Evolutionary conservation across 2,797 vertebrate genomes (phyloP), one percentile per base, ranked within the genome.

Genomic region (Brachyalestes nurse): DNA sequence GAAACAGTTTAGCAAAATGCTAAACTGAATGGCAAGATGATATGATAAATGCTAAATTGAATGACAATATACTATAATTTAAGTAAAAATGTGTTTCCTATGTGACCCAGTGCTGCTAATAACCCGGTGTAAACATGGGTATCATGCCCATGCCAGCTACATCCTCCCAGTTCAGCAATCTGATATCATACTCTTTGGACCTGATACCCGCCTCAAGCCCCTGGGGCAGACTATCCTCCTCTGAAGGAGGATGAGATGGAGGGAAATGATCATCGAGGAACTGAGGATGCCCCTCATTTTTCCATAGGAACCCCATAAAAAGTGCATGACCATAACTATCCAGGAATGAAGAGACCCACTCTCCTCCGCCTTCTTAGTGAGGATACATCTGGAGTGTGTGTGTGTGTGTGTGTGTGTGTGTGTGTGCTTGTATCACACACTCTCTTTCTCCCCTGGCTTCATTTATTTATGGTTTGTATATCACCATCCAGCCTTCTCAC

Each of bases 301-400:
- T 89, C 89, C 84, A 89, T 86, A 86, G 28, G 83, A 79, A 91
- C 89, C 88, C 83, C 86, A 93, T 93, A 90, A 94, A 93, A 93
- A 91, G 89, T 93, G 90, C 85, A 93, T 94, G 91, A 93, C 90
- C 87, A 85, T 90, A 87, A 90, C 91, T 91, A 91, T 94, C 90
- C 91, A 92, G 86, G 90, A 93, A 91, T 90, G 87, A 90, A 88
- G 87, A 90, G 87, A 88, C 85, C 74, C 61, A 62, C 81, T 87
- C 82, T 79, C 75, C 82, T 53, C 83, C 84, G 84, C 83, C 53
- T 81, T 70, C 12, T 84, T 58, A 65, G 60, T 38, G 53, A 61
- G 66, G 86, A 60, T 76, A 62, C 38, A 60, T 84, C 38, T 58
- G 47, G n/a, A 65, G 16, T 75, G 57, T 79, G 70, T 74, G 51